These are phyloP conservation scores for Gymnobelideus leadbeateri DNA, from an alignment of 2,113 vertebrate species.

Conservation along the genomic window DNA sequence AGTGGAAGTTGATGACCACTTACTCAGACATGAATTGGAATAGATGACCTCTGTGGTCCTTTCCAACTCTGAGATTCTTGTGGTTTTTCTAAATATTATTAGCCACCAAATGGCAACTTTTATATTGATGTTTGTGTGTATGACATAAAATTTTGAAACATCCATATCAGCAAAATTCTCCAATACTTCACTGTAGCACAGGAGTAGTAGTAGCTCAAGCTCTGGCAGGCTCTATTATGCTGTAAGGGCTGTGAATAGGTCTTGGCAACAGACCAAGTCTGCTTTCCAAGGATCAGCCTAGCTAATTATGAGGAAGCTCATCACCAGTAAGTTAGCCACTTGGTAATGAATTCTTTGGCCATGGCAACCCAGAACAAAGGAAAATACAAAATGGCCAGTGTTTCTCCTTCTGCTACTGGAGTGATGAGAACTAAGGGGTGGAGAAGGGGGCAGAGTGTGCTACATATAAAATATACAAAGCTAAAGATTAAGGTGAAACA, in stretches of 20 bases:
- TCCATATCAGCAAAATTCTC: not conserved
- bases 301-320: not conserved
- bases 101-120: not conserved
- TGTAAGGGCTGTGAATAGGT: not conserved
- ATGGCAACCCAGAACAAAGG: slow-evolving; percentile 1
- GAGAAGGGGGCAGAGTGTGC: not conserved
- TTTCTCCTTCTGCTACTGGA: not conserved
- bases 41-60: not conserved
- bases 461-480: not conserved
- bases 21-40: not conserved
- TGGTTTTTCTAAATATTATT: not conserved
- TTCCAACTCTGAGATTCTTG: not conserved
- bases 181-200: not conserved
- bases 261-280: slow-evolving; percentile 8
- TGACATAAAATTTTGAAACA: not conserved
- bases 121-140: not conserved
- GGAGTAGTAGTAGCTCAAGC: not conserved
- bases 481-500: not conserved
- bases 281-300: slow-evolving; percentile 4
- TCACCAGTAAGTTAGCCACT: not conserved
- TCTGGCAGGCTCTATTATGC: not conserved
- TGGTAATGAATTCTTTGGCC: not conserved
- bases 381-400: not conserved
- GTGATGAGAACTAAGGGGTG: not conserved
- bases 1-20: not conserved